Evolutionary conservation across 2,113 vertebrate genomes (phyloP), one percentile per base, ranked within the genome.

Genomic region (Hippopotamus amphibius): DNA sequence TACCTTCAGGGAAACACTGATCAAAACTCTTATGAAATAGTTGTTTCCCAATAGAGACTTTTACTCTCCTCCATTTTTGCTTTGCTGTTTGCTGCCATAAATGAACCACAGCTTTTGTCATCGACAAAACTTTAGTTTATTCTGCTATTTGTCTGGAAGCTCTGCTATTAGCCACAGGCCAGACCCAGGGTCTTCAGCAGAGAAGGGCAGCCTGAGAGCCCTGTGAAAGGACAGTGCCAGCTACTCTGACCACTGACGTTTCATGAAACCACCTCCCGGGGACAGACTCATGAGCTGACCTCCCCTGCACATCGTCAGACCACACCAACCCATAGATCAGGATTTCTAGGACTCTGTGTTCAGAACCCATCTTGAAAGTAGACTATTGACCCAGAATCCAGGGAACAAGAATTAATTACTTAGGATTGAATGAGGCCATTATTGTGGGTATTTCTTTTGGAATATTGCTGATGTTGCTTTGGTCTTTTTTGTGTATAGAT

Each of bases 321-420:
- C 6, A 53, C 8, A 21, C 4, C 5, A 12, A 53, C 1, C 2
- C 24, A 2, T 0, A 2, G 1, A 43, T 30, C 24, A 37, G 46
- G 65, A 72, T 19, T 33, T 57, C 43, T 17, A n/a, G 55, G 68
- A 14, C 41, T 59, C 3, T 2, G 1, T 30, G 46, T 19, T 66
- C 65, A 68, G 33, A 65, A 33, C 22, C 3, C 30, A 76, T 76
- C 76, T 19, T 37, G 28, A 83, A 69, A 88, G 48, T 24, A 59
- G 14, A 59, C 28, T 30, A 13, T 30, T 65, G 63, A 30, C 63
- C 26, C 26, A 30, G 28, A 12, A 28, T 65, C 26, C 11, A 21
- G 22, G 7, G 7, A 66, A 33, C 0, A 0, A 63, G 48, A 85
- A 80, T 50, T 4, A 13, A 74, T 72, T 24, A 65, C 55, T 41